Evolutionary conservation across 2,888 invertebrate species (phyloP), one percentile per base, ranked within the genome.

Genomic region (Asteroscopus sphinx): DNA sequence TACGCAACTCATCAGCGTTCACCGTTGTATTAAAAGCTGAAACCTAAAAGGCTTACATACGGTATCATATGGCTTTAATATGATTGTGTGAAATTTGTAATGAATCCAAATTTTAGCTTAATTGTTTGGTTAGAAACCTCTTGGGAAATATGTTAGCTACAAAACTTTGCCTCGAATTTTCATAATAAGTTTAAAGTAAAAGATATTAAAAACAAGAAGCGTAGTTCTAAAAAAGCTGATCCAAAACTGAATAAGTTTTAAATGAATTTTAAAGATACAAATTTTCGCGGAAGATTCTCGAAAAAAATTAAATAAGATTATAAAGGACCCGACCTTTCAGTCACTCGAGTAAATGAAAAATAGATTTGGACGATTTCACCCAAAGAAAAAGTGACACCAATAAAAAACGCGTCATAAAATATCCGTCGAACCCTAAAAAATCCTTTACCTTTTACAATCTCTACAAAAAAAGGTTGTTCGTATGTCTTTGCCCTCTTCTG

Each of bases 321-420:
- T 53, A 35, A 48, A 17, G 32, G 47, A 16, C 40, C 35, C 37
- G 25, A 62, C 48, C 54, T 52, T 62, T 55, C 36, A 45, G 36
- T 47, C 46, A 33, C 44, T 46, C 17, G 32, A 48, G 56, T 62
- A 65, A 65, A 75, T 73, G 64, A 65, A 76, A 75, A 68, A 73
- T 68, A 63, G 62, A 76, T 75, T 68, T 59, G 51, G 40, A 40
- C 45, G 57, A 58, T 62, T 67, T 41, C 33, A 51, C 54, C 52
- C 62, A 36, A 46, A 60, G 58, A 73, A 63, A 67, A 73, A 65
- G 57, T 63, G 59, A 61, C 61, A 66, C 54, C 57, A 68, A 75
- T 66, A 73, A 70, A 73, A 76, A 76, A 66, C 51, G 58, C 55
- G 57, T 62, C 59, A 73, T 56, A 71, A 75, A 68, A 76, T 70